Evolutionary conservation across 1,140 invertebrate species (phyloP).

Genomic region (Forficula auricularia): DNA sequence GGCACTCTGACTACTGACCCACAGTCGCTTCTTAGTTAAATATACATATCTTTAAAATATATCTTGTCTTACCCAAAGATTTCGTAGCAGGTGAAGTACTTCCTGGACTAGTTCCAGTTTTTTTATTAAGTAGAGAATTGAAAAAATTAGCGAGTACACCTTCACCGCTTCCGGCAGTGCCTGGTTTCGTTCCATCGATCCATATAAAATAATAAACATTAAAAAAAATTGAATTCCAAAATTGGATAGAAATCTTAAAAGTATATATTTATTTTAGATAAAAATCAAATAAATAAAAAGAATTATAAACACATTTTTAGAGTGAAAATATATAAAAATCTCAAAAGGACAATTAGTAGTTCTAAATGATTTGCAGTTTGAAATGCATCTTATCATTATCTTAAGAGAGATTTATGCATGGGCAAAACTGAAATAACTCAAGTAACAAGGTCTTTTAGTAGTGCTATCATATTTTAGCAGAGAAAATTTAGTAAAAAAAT

Average conservation of each 20-base stretch:
- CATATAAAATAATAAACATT: slow-evolving; percentile 22
- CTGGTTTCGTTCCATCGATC: slow-evolving; percentile 52
- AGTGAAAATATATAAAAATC: no score
- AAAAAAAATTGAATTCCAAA: slow-evolving; percentile 6
- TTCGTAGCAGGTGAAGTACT: neutral
- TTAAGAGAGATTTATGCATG: no score
- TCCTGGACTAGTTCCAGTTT: slow-evolving; percentile 36
- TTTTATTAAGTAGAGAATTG: slow-evolving; percentile 90
- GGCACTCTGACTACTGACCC: no score
- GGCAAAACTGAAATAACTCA: no score
- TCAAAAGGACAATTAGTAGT: no score
- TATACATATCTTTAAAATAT: no score
- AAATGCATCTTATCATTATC: no score
- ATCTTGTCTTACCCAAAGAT: neutral
- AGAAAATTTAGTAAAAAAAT: no score
- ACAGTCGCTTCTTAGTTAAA: no score
- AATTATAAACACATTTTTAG: neutral
- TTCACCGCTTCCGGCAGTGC: slow-evolving; percentile 51
- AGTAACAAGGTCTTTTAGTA: no score
- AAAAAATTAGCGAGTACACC: slow-evolving; percentile 95
- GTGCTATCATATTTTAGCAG: no score
- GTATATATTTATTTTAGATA: neutral
- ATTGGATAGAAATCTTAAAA: slow-evolving; percentile 5
- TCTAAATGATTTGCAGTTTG: no score
- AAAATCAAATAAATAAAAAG: slow-evolving; percentile 4